Percentiles rank a stretch among this genome's conserved stretches.
phyloP scores from a whole-genome alignment of 92 coral and sea anemone species.

The Parazoanthus atlanticus region DNA sequence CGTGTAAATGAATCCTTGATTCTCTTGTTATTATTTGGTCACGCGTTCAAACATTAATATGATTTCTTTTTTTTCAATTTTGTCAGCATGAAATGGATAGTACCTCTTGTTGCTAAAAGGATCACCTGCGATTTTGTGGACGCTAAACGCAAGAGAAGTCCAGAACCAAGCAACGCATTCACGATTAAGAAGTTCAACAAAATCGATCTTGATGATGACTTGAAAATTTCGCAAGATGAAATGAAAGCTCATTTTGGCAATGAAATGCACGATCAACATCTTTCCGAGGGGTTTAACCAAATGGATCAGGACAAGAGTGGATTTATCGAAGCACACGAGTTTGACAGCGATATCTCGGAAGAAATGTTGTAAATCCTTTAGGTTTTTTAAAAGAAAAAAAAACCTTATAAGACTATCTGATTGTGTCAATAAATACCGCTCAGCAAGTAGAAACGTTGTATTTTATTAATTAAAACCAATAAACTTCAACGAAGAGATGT shows the following conservation, averaged over 20 bases:
- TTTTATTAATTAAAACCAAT: too few species aligned
- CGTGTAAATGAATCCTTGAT: too few species aligned
- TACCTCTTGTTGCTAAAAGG: background rate
- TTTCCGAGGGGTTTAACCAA: background rate
- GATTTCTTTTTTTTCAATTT: too few species aligned
- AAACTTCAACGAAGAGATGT: too few species aligned
- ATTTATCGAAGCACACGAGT: constrained; percentile 16
- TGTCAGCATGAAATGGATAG: background rate
- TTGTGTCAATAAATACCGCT: too few species aligned
- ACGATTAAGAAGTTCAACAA: constrained; percentile 1
- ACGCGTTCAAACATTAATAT: too few species aligned
- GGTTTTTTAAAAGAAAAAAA: too few species aligned
- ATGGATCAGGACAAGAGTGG: constrained; percentile 25
- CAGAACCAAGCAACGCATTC: background rate
- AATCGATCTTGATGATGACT: background rate
- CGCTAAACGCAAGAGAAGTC: background rate
- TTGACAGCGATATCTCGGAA: background rate
- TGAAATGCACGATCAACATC: background rate
- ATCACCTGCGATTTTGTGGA: background rate
- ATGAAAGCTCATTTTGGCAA: constrained; percentile 19
- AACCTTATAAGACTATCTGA: too few species aligned
- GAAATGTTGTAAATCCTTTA: background rate
- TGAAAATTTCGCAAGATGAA: constrained; percentile 30
- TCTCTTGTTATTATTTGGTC: too few species aligned
- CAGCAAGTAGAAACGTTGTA: too few species aligned